A percentile compares a stretch with the other conserved stretches of the same genome.
phyloP scores from a whole-genome alignment of 2,888 invertebrate genomes.

The Microdon myrmicae region DNA sequence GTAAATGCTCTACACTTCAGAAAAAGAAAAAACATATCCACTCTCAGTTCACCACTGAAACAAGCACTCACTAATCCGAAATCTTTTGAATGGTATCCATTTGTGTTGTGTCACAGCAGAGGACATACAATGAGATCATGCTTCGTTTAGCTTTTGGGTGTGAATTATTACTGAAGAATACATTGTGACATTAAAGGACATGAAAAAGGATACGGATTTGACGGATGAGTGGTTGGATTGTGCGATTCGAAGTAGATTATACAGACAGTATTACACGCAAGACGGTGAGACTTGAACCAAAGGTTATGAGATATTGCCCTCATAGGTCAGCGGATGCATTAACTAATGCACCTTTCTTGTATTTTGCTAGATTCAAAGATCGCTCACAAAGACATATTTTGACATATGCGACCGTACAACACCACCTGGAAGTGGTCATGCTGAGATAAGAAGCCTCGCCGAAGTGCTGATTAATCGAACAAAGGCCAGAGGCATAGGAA shows the following conservation, averaged over 20 bases:
- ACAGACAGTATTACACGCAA: slow-evolving; percentile 15
- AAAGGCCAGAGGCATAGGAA: too few species aligned
- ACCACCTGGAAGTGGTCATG: slow-evolving; percentile 15
- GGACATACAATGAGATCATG: slow-evolving; percentile 46
- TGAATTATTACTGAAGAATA: slow-evolving; percentile 41
- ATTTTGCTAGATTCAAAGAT: slow-evolving; percentile 4
- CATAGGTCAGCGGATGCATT: too few species aligned
- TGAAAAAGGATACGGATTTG: slow-evolving; percentile 36
- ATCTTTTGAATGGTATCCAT: slow-evolving; percentile 30
- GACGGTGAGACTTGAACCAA: slow-evolving; percentile 24
- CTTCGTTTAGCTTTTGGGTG: slow-evolving; percentile 51
- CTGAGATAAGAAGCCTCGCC: slow-evolving; percentile 8
- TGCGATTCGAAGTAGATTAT: slow-evolving; percentile 28
- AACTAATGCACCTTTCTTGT: too few species aligned
- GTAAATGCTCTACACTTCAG: slow-evolving; percentile 30
- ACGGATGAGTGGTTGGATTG: slow-evolving; percentile 39
- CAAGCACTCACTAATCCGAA: slow-evolving; percentile 39
- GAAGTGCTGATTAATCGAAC: too few species aligned
- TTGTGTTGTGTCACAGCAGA: slow-evolving; percentile 16
- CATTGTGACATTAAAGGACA: background rate
- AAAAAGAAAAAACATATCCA: slow-evolving; percentile 28
- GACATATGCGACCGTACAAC: background rate
- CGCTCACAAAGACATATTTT: slow-evolving; percentile 5
- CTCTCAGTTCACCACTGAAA: slow-evolving; percentile 43
- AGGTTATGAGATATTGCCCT: slow-evolving; percentile 11